A percentile compares a stretch with the other conserved stretches of the same genome.
Evolutionary conservation across 2,113 vertebrate species (phyloP).

Genomic region (Brienomyrus brachyistius): DNA sequence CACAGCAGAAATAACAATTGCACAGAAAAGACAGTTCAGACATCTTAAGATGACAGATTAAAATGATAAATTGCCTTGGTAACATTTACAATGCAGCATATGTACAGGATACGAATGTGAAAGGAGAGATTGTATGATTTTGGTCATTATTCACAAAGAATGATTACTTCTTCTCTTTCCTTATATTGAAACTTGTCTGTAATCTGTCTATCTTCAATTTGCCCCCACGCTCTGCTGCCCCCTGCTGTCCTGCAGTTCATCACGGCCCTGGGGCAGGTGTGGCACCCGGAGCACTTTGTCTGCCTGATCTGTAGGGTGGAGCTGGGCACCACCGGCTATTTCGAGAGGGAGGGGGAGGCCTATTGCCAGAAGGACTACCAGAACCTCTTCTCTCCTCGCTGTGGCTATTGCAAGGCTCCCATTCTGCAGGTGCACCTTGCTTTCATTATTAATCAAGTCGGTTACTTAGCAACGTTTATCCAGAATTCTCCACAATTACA

Average conservation of each 20-base stretch:
- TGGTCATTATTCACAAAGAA: background rate
- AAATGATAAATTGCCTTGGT: background rate
- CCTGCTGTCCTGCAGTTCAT: constrained; percentile 56
- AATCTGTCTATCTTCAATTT: background rate
- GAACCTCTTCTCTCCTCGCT: constrained; percentile 69
- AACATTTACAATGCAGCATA: background rate
- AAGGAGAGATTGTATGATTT: background rate
- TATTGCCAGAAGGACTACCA: constrained; percentile 82
- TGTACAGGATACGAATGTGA: background rate
- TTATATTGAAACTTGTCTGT: background rate
- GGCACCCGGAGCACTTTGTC: constrained; percentile 84
- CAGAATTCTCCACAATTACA: background rate
- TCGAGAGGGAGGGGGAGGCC: constrained; percentile 65
- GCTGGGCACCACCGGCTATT: constrained; percentile 67
- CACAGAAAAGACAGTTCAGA: background rate
- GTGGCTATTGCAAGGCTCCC: constrained; percentile 74
- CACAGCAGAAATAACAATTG: background rate
- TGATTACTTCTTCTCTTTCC: background rate
- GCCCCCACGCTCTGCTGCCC: background rate
- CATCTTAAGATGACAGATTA: background rate
- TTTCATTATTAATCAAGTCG: background rate
- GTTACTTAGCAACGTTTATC: background rate
- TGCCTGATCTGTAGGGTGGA: constrained; percentile 66
- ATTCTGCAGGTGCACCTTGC: constrained; percentile 59
- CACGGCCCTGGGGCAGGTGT: constrained; percentile 72